Conservation (phyloP, 2,888 invertebrate species). For the Crossocerus cetratus region DNA sequence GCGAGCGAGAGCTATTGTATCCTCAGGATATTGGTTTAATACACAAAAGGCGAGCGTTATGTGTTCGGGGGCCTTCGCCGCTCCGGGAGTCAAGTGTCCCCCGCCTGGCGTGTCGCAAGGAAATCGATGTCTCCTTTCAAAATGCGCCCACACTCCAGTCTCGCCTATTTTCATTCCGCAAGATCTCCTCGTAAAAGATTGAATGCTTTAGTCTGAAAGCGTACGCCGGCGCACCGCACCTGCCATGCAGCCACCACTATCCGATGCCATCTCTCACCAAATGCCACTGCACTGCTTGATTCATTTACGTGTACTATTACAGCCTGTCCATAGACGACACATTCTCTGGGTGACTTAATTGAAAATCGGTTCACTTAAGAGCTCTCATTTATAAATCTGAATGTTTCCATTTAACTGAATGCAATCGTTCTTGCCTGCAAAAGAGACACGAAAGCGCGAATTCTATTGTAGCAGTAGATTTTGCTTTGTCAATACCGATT, state of each 20-base stretch:
- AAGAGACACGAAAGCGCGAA: no score
- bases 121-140: conserved; percentile 44
- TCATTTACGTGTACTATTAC: not conserved
- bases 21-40: conserved; percentile 60
- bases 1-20: conserved; percentile 38
- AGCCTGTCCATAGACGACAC: no score
- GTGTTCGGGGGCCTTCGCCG: conserved; percentile 51
- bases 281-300: not conserved
- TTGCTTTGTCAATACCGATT: no score
- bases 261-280: not conserved
- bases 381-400: no score
- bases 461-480: no score
- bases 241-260: not conserved
- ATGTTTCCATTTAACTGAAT: no score
- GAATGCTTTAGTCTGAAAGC: conserved; percentile 5
- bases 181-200: conserved; percentile 13
- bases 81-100: conserved; percentile 34
- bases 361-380: no score
- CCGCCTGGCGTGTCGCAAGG: conserved; percentile 31
- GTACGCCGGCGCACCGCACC: conserved; percentile 2
- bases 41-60: conserved; percentile 60
- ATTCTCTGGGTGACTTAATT: no score
- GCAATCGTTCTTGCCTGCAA: no score
- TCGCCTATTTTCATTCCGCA: conserved; percentile 21
- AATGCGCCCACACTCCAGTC: not conserved